Evolutionary conservation across 2,113 vertebrate genomes (phyloP).

Genomic region (Marmota monax): DNA sequence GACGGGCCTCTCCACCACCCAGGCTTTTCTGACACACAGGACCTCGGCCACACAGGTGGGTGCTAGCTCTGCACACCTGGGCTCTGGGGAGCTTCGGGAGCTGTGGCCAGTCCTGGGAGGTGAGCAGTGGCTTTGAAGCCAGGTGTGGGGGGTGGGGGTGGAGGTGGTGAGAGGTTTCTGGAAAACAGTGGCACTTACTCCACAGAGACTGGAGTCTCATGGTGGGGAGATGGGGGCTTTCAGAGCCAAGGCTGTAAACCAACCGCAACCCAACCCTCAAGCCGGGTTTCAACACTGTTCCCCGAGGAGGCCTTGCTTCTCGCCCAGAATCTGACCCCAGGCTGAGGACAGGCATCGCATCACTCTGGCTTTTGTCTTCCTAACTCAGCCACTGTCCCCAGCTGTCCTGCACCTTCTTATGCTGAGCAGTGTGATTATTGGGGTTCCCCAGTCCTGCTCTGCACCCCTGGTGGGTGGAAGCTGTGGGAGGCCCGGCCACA

Average conservation of each 20-base stretch:
- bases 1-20: background rate
- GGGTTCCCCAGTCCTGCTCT: background rate
- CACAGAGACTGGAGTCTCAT: background rate
- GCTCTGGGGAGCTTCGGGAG: background rate
- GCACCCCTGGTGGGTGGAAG: background rate
- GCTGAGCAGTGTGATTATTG: background rate
- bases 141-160: background rate
- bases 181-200: background rate
- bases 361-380: background rate
- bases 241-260: conserved; percentile 1
- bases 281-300: background rate
- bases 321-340: background rate
- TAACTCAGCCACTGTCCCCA: background rate
- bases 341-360: background rate
- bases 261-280: background rate
- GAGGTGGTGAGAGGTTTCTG: background rate
- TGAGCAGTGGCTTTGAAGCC: background rate
- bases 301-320: background rate
- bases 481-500: background rate
- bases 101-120: background rate
- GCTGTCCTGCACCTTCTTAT: background rate
- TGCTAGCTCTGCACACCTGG: background rate
- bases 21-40: background rate
- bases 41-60: background rate
- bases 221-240: background rate